Evolutionary conservation across 2,113 vertebrate genomes (phyloP).

Genomic region (Saimiri boliviensis): DNA sequence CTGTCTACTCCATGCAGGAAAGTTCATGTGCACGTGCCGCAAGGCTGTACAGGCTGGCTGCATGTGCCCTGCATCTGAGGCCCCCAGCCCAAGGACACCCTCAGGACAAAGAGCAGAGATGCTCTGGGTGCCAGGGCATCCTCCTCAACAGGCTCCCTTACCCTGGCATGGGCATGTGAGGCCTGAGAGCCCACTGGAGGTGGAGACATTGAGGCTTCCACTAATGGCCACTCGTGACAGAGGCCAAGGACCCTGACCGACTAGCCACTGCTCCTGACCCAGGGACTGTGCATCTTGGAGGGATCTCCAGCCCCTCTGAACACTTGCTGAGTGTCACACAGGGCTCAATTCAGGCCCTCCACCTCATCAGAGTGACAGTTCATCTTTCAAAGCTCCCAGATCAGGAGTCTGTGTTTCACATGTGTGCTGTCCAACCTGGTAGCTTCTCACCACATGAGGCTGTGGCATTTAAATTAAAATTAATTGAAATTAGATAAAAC

Average conservation of each 20-base stretch:
- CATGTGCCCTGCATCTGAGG: not conserved
- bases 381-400: not conserved
- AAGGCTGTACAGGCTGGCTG: not conserved
- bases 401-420: not conserved
- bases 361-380: not conserved
- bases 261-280: not conserved
- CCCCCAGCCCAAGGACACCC: not conserved
- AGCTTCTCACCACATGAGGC: not conserved
- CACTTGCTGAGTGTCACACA: not conserved
- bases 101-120: not conserved
- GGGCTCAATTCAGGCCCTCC: not conserved
- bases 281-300: too few species aligned
- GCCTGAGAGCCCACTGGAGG: not conserved
- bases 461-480: not conserved
- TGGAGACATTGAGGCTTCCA: not conserved
- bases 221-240: too few species aligned
- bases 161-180: too few species aligned
- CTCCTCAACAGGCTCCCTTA: too few species aligned
- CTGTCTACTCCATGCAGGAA: not conserved
- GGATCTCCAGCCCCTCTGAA: not conserved
- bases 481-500: not conserved
- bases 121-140: accelerated
- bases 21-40: not conserved
- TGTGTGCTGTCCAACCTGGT: not conserved
- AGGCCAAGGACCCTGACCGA: not conserved